A percentile compares a stretch with the other conserved stretches of the same genome.
phyloP scores from a whole-genome alignment of 2,888 invertebrate species.

The Lagria hirta region DNA sequence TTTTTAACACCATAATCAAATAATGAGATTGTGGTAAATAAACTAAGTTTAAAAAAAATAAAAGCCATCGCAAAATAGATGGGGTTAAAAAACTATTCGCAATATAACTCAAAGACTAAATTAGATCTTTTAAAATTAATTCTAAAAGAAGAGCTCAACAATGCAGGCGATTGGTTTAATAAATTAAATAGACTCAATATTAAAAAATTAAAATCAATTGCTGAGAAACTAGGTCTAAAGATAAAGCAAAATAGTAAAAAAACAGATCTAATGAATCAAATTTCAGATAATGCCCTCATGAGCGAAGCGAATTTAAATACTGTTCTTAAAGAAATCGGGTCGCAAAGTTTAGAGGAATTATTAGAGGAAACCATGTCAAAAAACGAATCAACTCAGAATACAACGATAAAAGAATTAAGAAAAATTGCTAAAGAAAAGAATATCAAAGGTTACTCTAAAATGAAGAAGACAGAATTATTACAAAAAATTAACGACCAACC shows the following conservation, averaged over 20 bases:
- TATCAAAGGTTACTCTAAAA: too few relatives aligned
- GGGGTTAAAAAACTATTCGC: conserved; percentile 9
- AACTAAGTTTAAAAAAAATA: conserved; percentile 12
- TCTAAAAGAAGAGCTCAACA: conserved; percentile 10
- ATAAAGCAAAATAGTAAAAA: too few relatives aligned
- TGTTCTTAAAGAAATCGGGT: conserved; percentile 9
- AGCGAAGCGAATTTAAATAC: conserved; percentile 12
- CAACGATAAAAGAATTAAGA: conserved; percentile 11
- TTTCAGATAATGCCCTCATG: conserved; percentile 18
- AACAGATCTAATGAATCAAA: conserved; percentile 8
- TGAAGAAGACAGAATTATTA: too few relatives aligned
- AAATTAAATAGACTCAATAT: too few relatives aligned
- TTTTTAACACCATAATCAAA: conserved; percentile 13
- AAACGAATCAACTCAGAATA: conserved; percentile 7
- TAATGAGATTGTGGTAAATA: conserved; percentile 11
- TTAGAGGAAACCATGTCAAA: conserved; percentile 10
- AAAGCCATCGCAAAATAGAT: conserved; percentile 7
- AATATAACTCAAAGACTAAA: conserved; percentile 11
- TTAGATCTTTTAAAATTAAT: conserved; percentile 11
- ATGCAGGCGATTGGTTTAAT: too few relatives aligned
- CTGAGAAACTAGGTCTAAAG: conserved; percentile 6
- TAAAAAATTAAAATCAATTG: conserved; percentile 5
- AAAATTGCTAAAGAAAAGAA: conserved; percentile 12
- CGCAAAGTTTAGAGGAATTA: conserved; percentile 8
- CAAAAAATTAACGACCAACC: too few relatives aligned